Base-by-base conservation (phyloP, 2,113 vertebrate species). In the Onychostoma macrolepis region DNA sequence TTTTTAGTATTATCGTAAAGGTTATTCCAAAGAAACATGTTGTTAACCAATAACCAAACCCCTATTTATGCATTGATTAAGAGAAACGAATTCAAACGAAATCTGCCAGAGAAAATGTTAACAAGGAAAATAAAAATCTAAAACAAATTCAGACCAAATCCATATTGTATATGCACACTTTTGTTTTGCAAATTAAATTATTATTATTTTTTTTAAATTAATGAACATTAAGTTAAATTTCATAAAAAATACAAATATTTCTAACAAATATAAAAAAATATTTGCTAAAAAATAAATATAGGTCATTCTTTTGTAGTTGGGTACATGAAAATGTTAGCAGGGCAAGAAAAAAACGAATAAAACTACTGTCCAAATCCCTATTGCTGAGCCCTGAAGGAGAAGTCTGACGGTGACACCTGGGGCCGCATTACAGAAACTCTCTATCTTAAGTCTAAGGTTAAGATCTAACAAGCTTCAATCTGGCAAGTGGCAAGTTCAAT, bases 291-390 rank as follows among this genome's bases (percentile, higher is more conserved):
- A 61, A n/a, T n/a, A n/a, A 61, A 61, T 61, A n/a, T 28, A 15
- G 26, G 12, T 65, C 2, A 65, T 65, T 65, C 8, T 65, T 28
- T 28, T 28, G 1, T 28, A 65, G 4, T 28, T 26, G 56, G 24
- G 56, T 8, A 24, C n/a, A n/a, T 28, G 4, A 28, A 28, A 26
- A 63, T 65, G 12, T 28, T 65, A 24, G 56, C 21, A 61, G 0
- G 12, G 41, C 6, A 86, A 74, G 6, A 1, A 13, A 65, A 90
- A 0, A 90, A 48, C 69, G n/a, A 33, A 74, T 6, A 12, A 24
- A 61, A n/a, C 1, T 33, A 45, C 78, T 65, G 63, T 26, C 12
- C 13, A 67, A 67, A 67, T 67, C 13, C 26, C 4, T 30, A 67
- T 30, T 17, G 63, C 28, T 67, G 63, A 67, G 28, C 63, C 63